phyloP scores from a whole-genome alignment of 2,888 invertebrate genomes.

The Sinhomidia bicolor region DNA sequence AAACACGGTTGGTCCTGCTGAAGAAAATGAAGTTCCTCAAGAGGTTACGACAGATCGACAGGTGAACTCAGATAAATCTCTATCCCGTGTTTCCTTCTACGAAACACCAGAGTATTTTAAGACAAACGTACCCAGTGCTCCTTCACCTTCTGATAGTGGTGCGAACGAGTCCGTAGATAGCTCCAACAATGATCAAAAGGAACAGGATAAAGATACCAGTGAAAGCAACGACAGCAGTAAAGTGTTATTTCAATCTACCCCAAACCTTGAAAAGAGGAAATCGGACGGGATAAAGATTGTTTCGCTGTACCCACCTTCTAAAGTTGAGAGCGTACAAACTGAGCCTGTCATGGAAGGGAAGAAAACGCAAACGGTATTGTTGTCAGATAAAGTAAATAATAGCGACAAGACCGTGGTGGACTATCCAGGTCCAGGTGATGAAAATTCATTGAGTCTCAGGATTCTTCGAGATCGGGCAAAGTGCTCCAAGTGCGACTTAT shows the following conservation, averaged over 20 bases:
- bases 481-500: slow-evolving; percentile 6
- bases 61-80: background rate
- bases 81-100: background rate
- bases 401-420: background rate
- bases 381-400: background rate
- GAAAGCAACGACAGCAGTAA: background rate
- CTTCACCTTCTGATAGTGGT: background rate
- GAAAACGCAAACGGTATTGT: background rate
- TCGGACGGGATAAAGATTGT: background rate
- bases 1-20: background rate
- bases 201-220: background rate
- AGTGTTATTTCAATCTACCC: slow-evolving; percentile 3
- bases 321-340: background rate
- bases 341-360: background rate
- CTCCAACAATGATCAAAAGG: background rate
- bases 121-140: background rate
- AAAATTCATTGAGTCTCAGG: background rate
- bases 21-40: background rate
- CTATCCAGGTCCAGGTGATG: too few species aligned
- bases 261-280: background rate
- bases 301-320: background rate
- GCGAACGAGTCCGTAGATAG: background rate
- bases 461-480: background rate
- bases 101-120: background rate
- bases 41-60: background rate